phyloP scores from a whole-genome alignment of 2,113 vertebrate genomes.

The Calonectris borealis region DNA sequence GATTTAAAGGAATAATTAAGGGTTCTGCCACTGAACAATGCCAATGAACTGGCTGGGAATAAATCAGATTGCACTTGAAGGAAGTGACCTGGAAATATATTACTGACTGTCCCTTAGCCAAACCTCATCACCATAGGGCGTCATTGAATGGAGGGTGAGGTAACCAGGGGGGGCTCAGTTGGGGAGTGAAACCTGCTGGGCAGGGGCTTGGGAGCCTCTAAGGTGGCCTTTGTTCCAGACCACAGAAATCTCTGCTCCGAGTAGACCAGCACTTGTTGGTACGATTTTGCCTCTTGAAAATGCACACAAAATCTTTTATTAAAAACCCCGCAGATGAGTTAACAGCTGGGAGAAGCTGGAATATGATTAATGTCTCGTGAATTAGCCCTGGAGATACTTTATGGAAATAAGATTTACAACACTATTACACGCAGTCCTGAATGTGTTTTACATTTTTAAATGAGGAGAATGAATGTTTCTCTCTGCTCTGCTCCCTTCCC shows the following conservation, averaged over 20 bases:
- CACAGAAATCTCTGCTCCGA: not conserved
- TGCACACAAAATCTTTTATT: constrained; percentile 42
- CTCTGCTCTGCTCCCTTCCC: not conserved
- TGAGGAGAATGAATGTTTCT: constrained; percentile 3
- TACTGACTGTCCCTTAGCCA: not conserved
- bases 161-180: not conserved
- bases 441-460: constrained; percentile 51
- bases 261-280: not conserved
- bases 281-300: constrained; percentile 1
- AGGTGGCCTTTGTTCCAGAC: not conserved
- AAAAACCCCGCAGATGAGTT: constrained; percentile 39
- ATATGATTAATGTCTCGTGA: constrained; percentile 55
- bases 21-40: not conserved
- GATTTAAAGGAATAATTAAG: constrained; percentile 33
- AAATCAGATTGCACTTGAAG: constrained; percentile 27
- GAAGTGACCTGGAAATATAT: constrained; percentile 34
- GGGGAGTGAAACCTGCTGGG: not conserved
- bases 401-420: constrained; percentile 59
- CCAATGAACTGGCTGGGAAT: not conserved
- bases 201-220: not conserved
- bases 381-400: constrained; percentile 53
- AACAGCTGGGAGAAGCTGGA: constrained; percentile 60
- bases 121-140: not conserved
- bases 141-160: not conserved
- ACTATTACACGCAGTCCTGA: constrained; percentile 31